A percentile compares a stretch with the other conserved stretches of the same genome.
Conservation (phyloP, 35 echinoderm and acorn worm species). For the Heliocidaris erythrogramma region DNA sequence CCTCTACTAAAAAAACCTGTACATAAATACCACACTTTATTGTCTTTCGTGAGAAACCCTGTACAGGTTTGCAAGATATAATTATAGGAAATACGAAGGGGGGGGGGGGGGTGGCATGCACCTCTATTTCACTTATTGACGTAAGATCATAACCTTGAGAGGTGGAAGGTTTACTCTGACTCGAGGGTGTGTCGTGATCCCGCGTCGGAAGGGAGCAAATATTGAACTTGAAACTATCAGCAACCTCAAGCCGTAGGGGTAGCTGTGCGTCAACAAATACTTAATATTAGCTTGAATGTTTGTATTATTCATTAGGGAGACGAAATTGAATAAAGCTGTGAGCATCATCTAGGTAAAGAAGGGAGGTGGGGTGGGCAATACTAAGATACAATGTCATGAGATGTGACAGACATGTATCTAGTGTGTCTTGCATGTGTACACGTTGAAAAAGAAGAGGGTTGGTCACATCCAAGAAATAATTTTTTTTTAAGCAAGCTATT, state of each 20-base stretch:
- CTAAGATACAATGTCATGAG: too few species aligned
- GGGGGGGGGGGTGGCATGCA: neutral
- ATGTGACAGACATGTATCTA: too few species aligned
- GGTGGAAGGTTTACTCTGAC: neutral
- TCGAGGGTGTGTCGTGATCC: neutral
- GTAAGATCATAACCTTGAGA: neutral
- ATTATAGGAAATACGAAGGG: neutral
- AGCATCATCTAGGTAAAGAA: neutral
- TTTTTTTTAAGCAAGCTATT: too few species aligned
- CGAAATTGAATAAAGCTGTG: neutral
- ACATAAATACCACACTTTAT: neutral
- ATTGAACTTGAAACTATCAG: neutral
- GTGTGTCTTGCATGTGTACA: too few species aligned
- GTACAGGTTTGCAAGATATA: neutral
- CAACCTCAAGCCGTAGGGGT: neutral
- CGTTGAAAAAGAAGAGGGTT: too few species aligned
- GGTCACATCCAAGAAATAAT: too few species aligned
- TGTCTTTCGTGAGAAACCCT: neutral
- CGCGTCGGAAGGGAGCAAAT: neutral
- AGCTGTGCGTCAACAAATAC: neutral
- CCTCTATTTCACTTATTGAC: neutral
- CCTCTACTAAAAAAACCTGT: too few species aligned
- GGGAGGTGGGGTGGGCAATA: too few species aligned
- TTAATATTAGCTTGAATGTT: neutral
- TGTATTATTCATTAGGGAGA: conserved; percentile 5